Base-by-base conservation (phyloP, 2,113 vertebrate genomes). In the Microcebus tavaratra region DNA sequence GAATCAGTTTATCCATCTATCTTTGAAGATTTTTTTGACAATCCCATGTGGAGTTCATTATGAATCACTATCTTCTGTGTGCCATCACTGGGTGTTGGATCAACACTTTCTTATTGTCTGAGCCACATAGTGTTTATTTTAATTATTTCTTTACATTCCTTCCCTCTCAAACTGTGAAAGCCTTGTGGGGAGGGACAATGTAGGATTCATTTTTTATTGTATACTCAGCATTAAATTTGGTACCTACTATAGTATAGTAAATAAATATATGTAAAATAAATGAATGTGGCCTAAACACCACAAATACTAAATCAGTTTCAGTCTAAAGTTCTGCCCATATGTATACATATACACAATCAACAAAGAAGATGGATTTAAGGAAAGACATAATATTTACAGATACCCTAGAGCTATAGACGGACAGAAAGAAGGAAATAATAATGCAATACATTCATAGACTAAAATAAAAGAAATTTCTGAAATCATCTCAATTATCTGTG, bases 351-450 rank as follows among this genome's bases (percentile, higher is more conserved):
- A 76, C 78, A 81, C 42, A 80, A 67, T 76, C 79, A 94, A 80
- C 34, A 88, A 95, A 96, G 79, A 73, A 90, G 92, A 79, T 91
- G 57, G 93, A 39, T n/a, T 93, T 83, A 93, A 92, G 53, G 13
- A 94, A 18, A 95, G 75, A 65, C 27, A 70, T 50, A 70, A 48
- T 91, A 95, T 95, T 95, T 95, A 88, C 13, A 27, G 45, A 53
- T 65, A 48, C 29, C 39, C 55, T 50, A 81, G 78, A 23, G 45
- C 63, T 78, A 18, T 27, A 83, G 63, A 92, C 14, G 29, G 65
- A 81, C 10, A 73, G 17, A 85, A 31, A 83, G 15, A 61, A 90
- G 11, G 42, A 83, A 97, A 81, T 45, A 55, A 55, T 65, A 80
- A 72, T 75, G 63, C 11, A 65, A 65, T 42, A n/a, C 17, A 48